Conservation (phyloP, 1,140 invertebrate genomes). For the Dendrolimus kikuchii region DNA sequence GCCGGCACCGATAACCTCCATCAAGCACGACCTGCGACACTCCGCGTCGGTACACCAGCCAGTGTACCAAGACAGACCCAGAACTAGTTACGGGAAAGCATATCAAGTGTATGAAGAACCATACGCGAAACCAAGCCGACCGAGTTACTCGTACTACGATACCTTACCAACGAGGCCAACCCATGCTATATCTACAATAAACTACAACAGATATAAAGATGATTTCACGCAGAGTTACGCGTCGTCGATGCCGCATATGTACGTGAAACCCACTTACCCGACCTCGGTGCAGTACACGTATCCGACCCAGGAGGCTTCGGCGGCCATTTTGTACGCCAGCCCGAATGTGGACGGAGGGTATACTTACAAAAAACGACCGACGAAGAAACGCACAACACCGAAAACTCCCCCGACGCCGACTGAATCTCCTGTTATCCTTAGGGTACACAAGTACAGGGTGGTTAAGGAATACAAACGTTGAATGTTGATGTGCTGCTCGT, state of each 20-base stretch:
- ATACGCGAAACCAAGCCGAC: neutral
- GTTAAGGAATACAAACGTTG: conserved; percentile 18
- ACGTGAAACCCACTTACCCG: conserved; percentile 6
- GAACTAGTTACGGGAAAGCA: too few species aligned
- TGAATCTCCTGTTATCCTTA: conserved; percentile 33
- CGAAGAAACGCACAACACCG: conserved; percentile 12
- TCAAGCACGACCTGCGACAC: conserved; percentile 12
- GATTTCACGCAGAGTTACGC: neutral
- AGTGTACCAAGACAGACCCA: neutral
- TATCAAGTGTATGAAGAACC: conserved; percentile 1
- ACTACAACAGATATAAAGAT: neutral
- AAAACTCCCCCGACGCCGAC: conserved; percentile 12
- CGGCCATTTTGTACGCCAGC: conserved; percentile 37
- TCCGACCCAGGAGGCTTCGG: conserved; percentile 9
- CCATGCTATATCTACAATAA: too few species aligned
- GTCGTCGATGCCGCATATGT: neutral
- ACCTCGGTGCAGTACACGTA: neutral
- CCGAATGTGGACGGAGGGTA: conserved; percentile 40
- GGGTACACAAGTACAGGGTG: conserved; percentile 48
- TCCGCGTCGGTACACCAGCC: conserved; percentile 11
- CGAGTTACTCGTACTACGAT: too few species aligned
- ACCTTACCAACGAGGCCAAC: too few species aligned
- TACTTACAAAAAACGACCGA: conserved; percentile 28
- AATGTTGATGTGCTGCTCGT: neutral
- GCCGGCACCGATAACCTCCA: conserved; percentile 12